A percentile compares a stretch with the other conserved stretches of the same genome.
These are phyloP conservation scores for Pantherophis alleghaniensis DNA, from an alignment of 2,797 vertebrate genomes.

Conservation along the genomic window DNA sequence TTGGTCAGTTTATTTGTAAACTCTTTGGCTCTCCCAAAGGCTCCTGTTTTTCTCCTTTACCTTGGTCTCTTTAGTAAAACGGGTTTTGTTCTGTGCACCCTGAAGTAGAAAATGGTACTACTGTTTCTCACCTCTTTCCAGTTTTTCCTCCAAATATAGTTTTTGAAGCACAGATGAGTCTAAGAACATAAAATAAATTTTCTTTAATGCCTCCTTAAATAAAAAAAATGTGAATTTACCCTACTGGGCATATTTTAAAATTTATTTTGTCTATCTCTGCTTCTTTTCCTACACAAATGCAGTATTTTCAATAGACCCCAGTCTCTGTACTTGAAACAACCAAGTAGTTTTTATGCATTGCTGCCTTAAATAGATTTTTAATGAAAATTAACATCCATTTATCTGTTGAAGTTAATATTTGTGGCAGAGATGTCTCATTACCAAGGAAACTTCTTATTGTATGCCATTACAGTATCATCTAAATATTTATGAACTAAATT, in stretches of 20 bases:
- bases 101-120: neutral
- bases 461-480: neutral
- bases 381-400: neutral
- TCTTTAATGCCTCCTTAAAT: constrained; percentile 23
- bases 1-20: neutral
- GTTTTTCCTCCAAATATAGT: neutral
- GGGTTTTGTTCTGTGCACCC: neutral
- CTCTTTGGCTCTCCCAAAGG: neutral
- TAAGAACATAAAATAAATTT: neutral
- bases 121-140: neutral
- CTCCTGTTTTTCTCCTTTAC: neutral
- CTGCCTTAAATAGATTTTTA: constrained; percentile 18
- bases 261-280: neutral
- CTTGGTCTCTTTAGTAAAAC: neutral
- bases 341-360: neutral
- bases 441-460: neutral
- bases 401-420: neutral
- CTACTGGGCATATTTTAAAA: neutral
- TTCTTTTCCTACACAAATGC: neutral
- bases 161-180: neutral
- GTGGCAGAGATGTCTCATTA: neutral
- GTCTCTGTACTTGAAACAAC: neutral
- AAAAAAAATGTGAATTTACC: constrained; percentile 7
- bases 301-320: neutral
- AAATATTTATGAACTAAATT: neutral